Percentiles rank a stretch among this genome's conserved stretches.
These are phyloP conservation scores for Theocolax elegans DNA, from an alignment of 1,140 invertebrate species.

Conservation along the genomic window DNA sequence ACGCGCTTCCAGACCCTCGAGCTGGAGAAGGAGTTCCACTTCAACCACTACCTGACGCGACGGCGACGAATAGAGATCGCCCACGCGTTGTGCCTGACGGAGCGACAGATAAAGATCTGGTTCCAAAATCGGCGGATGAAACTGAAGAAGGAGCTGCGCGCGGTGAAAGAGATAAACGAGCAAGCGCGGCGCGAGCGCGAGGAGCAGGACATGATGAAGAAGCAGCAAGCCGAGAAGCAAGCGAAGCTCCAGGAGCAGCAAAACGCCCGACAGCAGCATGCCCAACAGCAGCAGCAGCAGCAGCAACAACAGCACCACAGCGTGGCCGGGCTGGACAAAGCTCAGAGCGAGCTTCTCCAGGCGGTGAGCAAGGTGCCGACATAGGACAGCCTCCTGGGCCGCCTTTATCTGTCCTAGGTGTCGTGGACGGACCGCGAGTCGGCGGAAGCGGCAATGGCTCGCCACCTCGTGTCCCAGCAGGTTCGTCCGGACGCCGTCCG, in stretches of 20 bases:
- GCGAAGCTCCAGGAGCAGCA: conserved; percentile 76
- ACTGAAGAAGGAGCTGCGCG: conserved; percentile 93
- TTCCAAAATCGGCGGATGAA: conserved; percentile 98
- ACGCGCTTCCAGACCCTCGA: conserved; percentile 94
- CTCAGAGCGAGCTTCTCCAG: conserved; percentile 74
- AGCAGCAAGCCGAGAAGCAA: conserved; percentile 87
- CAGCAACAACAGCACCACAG: conserved; percentile 73
- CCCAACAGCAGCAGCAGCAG: conserved; percentile 75
- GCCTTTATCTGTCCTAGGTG: conserved; percentile 55
- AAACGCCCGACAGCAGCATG: conserved; percentile 74
- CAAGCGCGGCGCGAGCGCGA: conserved; percentile 89
- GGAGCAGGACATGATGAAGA: conserved; percentile 90
- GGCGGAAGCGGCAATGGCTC: conserved; percentile 9
- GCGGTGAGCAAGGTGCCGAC: conserved; percentile 75
- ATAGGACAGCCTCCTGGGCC: conserved; percentile 66
- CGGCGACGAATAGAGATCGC: conserved; percentile 96
- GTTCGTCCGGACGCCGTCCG: conserved; percentile 37
- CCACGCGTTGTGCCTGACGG: conserved; percentile 94
- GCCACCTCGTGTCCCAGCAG: conserved; percentile 25
- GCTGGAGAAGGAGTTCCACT: conserved; percentile 98
- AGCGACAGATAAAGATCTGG: conserved; percentile 98
- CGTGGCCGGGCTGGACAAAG: conserved; percentile 73
- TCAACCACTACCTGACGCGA: conserved; percentile 96
- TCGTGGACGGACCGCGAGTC: conserved; percentile 34
- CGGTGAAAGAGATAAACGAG: conserved; percentile 95